Evolutionary conservation across 2,888 invertebrate genomes (phyloP).

Genomic region (Protodeltote pygarga): DNA sequence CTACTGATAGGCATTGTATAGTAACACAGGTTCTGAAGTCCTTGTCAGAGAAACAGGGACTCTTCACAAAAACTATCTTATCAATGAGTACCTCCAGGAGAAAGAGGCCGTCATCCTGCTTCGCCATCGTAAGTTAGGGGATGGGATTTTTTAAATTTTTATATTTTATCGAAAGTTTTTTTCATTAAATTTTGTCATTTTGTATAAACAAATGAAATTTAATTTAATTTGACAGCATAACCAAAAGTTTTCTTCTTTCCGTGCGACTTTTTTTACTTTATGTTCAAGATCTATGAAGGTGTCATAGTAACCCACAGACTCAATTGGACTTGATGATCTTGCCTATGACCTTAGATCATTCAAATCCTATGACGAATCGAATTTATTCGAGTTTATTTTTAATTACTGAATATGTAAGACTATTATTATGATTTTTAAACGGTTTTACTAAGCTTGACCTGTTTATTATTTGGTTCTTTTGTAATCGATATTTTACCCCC

Average conservation of each 20-base stretch:
- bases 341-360: too few species aligned
- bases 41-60: constrained; percentile 78
- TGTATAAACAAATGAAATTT: constrained; percentile 57
- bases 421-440: too few species aligned
- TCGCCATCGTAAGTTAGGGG: constrained; percentile 69
- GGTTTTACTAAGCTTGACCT: too few species aligned
- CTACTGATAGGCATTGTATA: constrained; percentile 87
- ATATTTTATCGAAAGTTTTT: constrained; percentile 38
- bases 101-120: constrained; percentile 87
- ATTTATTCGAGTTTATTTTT: too few species aligned
- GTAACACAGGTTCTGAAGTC: constrained; percentile 87
- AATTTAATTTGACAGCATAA: constrained; percentile 9
- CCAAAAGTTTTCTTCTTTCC: constrained; percentile 25
- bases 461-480: too few species aligned
- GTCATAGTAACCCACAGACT: too few species aligned
- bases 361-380: too few species aligned
- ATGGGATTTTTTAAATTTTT: constrained; percentile 66
- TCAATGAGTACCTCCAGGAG: constrained; percentile 89
- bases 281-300: constrained; percentile 4
- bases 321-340: too few species aligned
- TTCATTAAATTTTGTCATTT: constrained; percentile 58
- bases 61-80: constrained; percentile 74
- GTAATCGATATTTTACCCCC: too few species aligned
- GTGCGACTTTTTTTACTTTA: not conserved
- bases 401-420: too few species aligned